Evolutionary conservation across 2,888 invertebrate species (phyloP).

Genomic region (Prionchulus punctatus): DNA sequence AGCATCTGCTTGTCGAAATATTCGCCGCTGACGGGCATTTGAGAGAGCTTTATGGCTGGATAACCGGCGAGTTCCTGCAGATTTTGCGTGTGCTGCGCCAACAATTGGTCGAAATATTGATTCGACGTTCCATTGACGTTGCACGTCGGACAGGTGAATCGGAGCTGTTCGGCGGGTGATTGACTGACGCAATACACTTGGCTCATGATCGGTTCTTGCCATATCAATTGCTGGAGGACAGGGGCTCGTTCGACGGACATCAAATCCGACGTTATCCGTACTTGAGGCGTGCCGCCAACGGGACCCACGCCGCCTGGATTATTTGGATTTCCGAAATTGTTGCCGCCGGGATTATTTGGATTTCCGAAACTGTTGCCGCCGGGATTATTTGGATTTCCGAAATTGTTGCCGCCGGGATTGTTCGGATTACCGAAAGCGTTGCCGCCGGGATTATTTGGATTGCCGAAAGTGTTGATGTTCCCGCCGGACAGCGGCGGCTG

Average conservation of each 20-base stretch:
- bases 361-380: no score
- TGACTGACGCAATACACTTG: neutral
- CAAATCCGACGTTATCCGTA: neutral
- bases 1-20: neutral
- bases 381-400: no score
- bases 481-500: no score
- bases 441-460: no score
- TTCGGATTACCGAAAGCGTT: no score
- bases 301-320: no score
- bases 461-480: no score
- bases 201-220: neutral
- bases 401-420: no score
- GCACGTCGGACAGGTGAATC: neutral
- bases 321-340: no score
- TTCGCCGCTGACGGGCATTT: neutral
- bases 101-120: neutral
- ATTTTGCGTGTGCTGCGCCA: neutral
- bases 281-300: neutral
- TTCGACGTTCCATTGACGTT: neutral
- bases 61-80: neutral
- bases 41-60: constrained; percentile 1
- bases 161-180: neutral
- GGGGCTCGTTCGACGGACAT: neutral
- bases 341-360: no score
- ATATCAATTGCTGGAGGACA: neutral